Evolutionary conservation across 2,113 vertebrate genomes (phyloP).

Genomic region (Oreochromis aureus): DNA sequence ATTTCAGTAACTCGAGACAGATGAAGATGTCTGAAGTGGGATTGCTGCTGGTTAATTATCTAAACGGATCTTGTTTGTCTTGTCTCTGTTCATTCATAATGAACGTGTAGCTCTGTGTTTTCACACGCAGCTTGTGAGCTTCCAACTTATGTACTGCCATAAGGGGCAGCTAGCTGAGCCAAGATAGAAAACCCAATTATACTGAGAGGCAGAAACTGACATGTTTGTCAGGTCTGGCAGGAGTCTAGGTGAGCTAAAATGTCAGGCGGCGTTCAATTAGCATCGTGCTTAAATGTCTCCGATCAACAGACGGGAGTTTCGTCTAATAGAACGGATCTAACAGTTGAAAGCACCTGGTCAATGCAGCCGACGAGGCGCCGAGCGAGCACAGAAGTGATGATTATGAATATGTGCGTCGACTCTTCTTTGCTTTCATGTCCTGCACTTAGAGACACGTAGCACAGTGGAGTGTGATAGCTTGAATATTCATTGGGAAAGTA

Average conservation of each 20-base stretch:
- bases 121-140: background rate
- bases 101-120: conserved; percentile 8
- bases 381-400: background rate
- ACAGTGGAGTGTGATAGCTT: background rate
- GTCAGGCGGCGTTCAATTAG: conserved; percentile 59
- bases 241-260: conserved; percentile 31
- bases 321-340: conserved; percentile 44
- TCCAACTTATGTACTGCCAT: background rate
- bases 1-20: background rate
- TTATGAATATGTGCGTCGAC: conserved; percentile 1
- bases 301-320: conserved; percentile 29
- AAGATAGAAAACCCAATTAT: conserved; percentile 48
- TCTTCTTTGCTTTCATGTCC: conserved; percentile 4
- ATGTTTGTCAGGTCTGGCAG: conserved; percentile 43
- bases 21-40: conserved; percentile 15
- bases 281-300: conserved; percentile 30
- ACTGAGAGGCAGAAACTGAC: conserved; percentile 25
- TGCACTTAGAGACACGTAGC: background rate
- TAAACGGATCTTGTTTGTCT: conserved; percentile 4
- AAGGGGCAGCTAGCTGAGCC: background rate
- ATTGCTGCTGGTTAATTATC: conserved; percentile 32
- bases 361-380: background rate
- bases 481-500: conserved; percentile 4
- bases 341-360: conserved; percentile 20
- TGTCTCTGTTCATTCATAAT: conserved; percentile 16